Base-by-base conservation (phyloP, 2,888 invertebrate species). In the Drosophila multiciliata region DNA sequence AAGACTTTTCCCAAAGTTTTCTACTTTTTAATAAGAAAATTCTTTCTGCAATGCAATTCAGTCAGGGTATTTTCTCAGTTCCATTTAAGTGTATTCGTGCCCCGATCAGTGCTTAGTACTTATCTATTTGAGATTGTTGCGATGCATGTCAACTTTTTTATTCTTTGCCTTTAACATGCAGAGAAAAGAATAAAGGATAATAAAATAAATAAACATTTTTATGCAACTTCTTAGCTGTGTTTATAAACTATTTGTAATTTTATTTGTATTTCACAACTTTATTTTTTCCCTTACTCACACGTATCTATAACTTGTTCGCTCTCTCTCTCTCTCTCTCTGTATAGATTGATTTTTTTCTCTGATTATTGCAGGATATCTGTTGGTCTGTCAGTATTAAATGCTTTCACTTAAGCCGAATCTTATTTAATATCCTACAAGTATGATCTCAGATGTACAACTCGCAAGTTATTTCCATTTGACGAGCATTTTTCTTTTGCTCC, bases 1-100 rank as follows among this genome's bases (percentile, higher is more conserved):
- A 61, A 62, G 79, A 69, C 64, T 64, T 54, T 63, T 36, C 9
- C 73, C 38, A 65, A 80, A 80, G 49, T 78, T 78, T 73, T 63
- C 59, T 26, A 73, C 77, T 69, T 69, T 72, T 89, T 84, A 84
- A 84, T 84, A 87, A 89, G 87, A 72, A 89, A 84, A 84, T 84
- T 84, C 84, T 83, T 87, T 79, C 67, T 17, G 23, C 54, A 32
- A 64, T 70, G 68, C 66, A 80, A 61, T 62, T 66, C 48, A 66
- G 48, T 52, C 52, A 40, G 52, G 49, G 52, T 76, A 67, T 80
- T 80, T 48, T 29, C 32, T 59, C 42, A 60, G 48, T 50, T 59
- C 50, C 55, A 63, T 48, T 64, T 52, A 40, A 38, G 59, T 57
- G 32, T 23, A 55, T 54, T 78, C 54, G 62, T 48, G 33, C 35